Base-by-base conservation (phyloP, 2,888 invertebrate genomes). In the Toxonevra muliebris region DNA sequence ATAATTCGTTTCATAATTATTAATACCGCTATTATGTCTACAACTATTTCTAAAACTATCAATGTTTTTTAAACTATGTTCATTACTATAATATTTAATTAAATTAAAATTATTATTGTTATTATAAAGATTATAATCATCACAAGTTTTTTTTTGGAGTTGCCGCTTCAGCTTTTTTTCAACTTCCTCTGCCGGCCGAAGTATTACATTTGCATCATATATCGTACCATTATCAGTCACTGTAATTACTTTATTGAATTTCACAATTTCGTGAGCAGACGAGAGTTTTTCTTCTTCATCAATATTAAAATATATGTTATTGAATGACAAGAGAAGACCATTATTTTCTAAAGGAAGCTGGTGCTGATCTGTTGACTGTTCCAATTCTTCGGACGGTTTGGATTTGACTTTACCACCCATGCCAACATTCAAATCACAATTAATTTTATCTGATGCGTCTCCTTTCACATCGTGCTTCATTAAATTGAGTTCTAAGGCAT, bases 311-410 rank as follows among this genome's bases (percentile, higher is more conserved):
- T 70, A 75, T 63, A 83, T 80, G 61, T 74, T 77, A 76, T 84
- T 83, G 61, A 84, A 84, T 40, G 83, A 79, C 53, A 74, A 65
- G 40, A 84, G 70, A 66, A 82, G 74, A 41, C 70, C 72, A 74
- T 83, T 84, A 65, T 83, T 83, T 60, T 73, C 63, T 19, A 70
- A 53, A 8, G 77, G 71, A 30, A 30, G 30, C 30, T 30, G 30
- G 30, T 30, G 3, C 3, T 30, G 30, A 30, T 30, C 30, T 4
- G 30, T 30, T 30, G 30, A 30, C 30, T 30, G 30, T 30, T 30
- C 30, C 41, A 80, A 71, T 42, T 65, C 50, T 45, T 66, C 59
- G 43, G 64, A 30, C 30, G 30, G 30, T 30, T 30, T 30, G 30
- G 7, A 4, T 30, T 30, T 30, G 30, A 30, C 30, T 30, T 30